Conservation (phyloP, 2,797 vertebrate genomes). For the Vireo griseus region DNA sequence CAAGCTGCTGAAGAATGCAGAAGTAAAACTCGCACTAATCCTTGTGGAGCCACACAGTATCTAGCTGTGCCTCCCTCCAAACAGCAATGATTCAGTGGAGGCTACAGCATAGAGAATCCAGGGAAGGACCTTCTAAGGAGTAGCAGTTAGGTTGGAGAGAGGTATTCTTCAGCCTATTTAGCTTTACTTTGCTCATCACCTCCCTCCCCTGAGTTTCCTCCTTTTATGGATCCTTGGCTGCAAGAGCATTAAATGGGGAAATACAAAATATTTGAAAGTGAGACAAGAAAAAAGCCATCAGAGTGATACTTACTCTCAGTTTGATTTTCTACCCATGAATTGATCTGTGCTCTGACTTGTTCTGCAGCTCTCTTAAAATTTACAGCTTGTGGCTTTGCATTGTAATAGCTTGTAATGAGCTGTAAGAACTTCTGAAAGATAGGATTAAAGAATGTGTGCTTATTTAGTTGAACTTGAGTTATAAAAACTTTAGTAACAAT, state of each 20-base stretch:
- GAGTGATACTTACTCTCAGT: constrained; percentile 75
- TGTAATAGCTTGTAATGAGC: constrained; percentile 71
- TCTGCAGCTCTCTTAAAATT: constrained; percentile 74
- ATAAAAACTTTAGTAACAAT: background rate
- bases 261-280: background rate
- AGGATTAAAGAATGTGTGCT: background rate
- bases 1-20: background rate
- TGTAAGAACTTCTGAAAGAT: constrained; percentile 74
- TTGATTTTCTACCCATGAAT: constrained; percentile 81
- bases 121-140: background rate
- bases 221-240: background rate
- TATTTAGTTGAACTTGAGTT: background rate
- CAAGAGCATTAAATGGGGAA: background rate
- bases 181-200: background rate
- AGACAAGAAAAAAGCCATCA: background rate
- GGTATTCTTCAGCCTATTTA: background rate
- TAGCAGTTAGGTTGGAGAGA: background rate
- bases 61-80: background rate
- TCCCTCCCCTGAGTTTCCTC: background rate
- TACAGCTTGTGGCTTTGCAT: constrained; percentile 77
- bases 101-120: background rate
- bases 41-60: background rate
- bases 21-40: background rate
- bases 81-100: background rate
- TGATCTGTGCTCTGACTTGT: constrained; percentile 76